Base-by-base conservation (phyloP, 64 coral and sea anemone genomes). In the Stichodactyla mertensii region DNA sequence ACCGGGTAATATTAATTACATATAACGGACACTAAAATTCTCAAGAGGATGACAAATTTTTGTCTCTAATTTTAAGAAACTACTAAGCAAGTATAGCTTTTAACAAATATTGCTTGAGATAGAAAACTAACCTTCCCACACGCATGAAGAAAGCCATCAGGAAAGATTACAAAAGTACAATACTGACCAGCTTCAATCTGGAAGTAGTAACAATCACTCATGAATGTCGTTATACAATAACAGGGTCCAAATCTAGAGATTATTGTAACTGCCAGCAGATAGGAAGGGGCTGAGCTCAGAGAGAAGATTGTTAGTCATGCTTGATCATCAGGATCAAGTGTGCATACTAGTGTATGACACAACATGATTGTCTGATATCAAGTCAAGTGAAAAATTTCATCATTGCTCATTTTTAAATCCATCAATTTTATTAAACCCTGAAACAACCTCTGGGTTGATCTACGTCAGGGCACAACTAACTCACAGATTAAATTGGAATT, bases 151-250 rank as follows among this genome's bases (percentile, higher is more conserved):
- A 64, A 85, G 19, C 93, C 87, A 86, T 92, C 93, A 87, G 89
- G 62, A 86, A 91, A 95, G 55, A 91, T 89, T 4, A 92, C 87
- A 89, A 95, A 45, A 45, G 36, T 45, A 45, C 36, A 95, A 64
- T 95, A 95, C 55, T 95, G 93, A 10, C 93, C 93, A 83, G 93
- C 93, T 52, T 95, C 93, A 61, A 91, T 88, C 93, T 95, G 82
- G 5, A 70, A 83, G 13, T 24, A 89, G 74, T 57, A 22, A 5
- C 4, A 66, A n/a, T 59, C 57, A 59, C 57, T 16, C 57, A 12
- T 59, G 57, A 59, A 59, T 1, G 57, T 12, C 57, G 4, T 16
- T 6, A 16, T 4, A 59, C 15, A 10, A 59, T 59, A 16, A 59
- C 57, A 59, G 57, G 57, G 9, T 59, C 57, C 15, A 5, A 5